Base-by-base conservation (phyloP, 2,113 vertebrate genomes). In the Potamarius usumacintae region DNA sequence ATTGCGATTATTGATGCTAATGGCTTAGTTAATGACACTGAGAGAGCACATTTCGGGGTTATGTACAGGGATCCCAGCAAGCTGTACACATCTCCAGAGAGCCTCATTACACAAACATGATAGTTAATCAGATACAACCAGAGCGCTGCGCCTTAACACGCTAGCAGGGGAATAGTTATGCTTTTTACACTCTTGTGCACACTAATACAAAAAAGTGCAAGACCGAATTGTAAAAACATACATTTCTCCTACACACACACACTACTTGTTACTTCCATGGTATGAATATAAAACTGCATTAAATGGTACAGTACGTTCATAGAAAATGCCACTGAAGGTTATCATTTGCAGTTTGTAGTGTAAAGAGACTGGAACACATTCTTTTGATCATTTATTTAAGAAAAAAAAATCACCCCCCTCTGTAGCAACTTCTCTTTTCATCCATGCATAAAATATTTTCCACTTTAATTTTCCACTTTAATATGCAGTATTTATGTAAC, bases 21-120 rank as follows among this genome's bases (percentile, higher is more conserved):
- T 74, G 89, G 57, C 57, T 85, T 85, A 92, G 92, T 89, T 93
- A 94, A 94, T 93, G 92, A 93, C 88, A 92, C 92, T 91, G 90
- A 90, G 90, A 91, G 89, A 88, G 86, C 86, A 85, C 20, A 57
- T 86, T 91, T 92, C 88, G 25, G 78, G 82, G 90, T 82, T 88
- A 90, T 92, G 85, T 82, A 91, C 91, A 92, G 91, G 91, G 87
- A 90, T 87, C 82, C 86, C 48, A 88, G 93, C 91, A 90, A 83
- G 85, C 91, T 92, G 91, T 90, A 93, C 92, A 86, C 88, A 86
- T 89, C 93, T 94, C 91, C 57, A 82, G 91, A 92, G 92, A 93
- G 89, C 42, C 91, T 94, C 91, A 93, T 94, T 94, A 94, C 88
- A 84, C 27, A 74, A 88, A 87, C 79, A 85, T 72, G 78, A 80